Evolutionary conservation across 2,113 vertebrate genomes (phyloP), one percentile per base, ranked within the genome.

Genomic region (Tursiops truncatus): DNA sequence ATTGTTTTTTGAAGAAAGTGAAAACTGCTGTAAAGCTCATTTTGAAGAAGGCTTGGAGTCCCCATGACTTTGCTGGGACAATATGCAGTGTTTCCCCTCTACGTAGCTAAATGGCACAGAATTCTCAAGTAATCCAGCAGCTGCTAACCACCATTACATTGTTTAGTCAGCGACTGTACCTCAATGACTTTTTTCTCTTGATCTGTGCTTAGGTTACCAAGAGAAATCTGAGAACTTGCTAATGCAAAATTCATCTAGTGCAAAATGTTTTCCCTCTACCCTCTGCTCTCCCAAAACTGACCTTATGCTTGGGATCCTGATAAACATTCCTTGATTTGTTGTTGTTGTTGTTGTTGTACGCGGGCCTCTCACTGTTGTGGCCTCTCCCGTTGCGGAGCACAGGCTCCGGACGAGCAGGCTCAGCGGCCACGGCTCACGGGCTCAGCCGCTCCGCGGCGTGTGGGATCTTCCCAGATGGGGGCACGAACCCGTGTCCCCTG

Each of bases 91-190:
- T 82, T 96, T 95, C 63, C n/a, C 80, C 87, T 88, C 91, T 85
- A 95, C 31, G 28, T 44, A 90, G 94, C 63, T 98, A 97, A 98
- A 94, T 28, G 84, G 94, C 31, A 28, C 94, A 82, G 97, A 97
- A 97, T 94, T 97, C 97, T 96, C 83, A 60, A 58, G 95, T 63
- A 98, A 97, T 50, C 79, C 62, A 53, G 98, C 6, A 74, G 21
- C 97, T 74, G 92, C 97, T 98, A 98, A 98, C 97, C 97, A 97
- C 97, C 93, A 6, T 77, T 96, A 80, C 31, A 13, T 86, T 97
- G 98, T 98, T 98, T 93, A 98, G 98, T 98, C 98, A 99, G 98
- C 98, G 79, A 28, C 79, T 98, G 95, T 58, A 94, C 97, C 97
- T 97, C 76, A 94, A 3, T 85, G 97, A 98, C 98, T 98, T 96